These are phyloP conservation scores for Ciconia boyciana DNA, from an alignment of 2,113 vertebrate species.

Conservation along the genomic window DNA sequence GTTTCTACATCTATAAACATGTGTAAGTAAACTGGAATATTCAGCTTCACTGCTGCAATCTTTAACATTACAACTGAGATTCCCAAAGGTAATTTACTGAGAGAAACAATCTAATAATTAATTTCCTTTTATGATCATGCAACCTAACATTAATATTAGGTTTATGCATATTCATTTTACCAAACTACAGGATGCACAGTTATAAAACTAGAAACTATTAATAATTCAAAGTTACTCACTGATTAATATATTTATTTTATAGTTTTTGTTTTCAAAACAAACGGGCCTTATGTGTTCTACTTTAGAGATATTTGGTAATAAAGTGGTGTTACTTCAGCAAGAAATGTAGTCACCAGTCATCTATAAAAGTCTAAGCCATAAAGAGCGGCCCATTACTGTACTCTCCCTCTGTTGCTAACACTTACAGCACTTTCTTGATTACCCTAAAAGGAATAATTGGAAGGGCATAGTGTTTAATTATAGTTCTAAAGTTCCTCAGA, in stretches of 20 bases:
- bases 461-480: neutral
- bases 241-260: neutral
- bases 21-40: neutral
- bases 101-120: neutral
- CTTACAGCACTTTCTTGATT: neutral
- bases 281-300: neutral
- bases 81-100: neutral
- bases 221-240: slow-evolving; percentile 7
- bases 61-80: neutral
- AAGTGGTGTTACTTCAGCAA: neutral
- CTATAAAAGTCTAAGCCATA: slow-evolving; percentile 1
- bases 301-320: neutral
- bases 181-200: neutral
- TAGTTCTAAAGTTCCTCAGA: neutral
- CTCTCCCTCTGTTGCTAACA: neutral
- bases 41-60: neutral
- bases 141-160: neutral
- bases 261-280: slow-evolving; percentile 24
- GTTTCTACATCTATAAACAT: neutral
- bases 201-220: slow-evolving; percentile 9
- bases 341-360: neutral
- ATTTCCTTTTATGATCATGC: neutral
- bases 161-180: neutral
- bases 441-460: neutral
- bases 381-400: neutral